Base-by-base conservation (phyloP, 2,113 vertebrate species). In the Campylomormyrus numenius region DNA sequence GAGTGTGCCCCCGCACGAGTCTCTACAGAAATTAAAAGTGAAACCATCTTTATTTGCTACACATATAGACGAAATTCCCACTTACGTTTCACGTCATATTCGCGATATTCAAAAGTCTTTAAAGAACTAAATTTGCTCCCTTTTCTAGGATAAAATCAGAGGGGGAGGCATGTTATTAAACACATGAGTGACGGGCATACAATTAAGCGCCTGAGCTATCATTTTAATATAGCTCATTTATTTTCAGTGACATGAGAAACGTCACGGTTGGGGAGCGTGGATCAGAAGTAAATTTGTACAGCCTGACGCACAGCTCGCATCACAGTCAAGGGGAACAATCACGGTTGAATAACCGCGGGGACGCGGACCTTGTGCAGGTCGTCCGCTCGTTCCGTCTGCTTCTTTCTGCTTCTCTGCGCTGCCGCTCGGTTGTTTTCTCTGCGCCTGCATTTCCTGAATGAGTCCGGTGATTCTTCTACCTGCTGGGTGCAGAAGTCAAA, bases 361-460 rank as follows among this genome's bases (percentile, higher is more conserved):
- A 80, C 17, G 42, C 17, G 39, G 35, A 98, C 97, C 96, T 97
- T 94, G 77, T 98, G 97, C 70, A 98, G 95, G 2, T 94, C 89
- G 0, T 98, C 97, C 0, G 97, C 97, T 90, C 94, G 95, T 91
- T 97, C 93, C 0, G 95, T 98, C 89, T 97, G 96, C 85, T 96
- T 97, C 89, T 89, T 95, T 42, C 97, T 94, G 90, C 96, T 97
- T 89, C 95, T 97, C 91, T 96, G 95, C 3, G 97, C 96, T 0
- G 97, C 95, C 0, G 92, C 92, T 42, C 95, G 92, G 94, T 97
- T 98, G 92, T 94, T 97, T 83, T 94, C 94, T n/a, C 92, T 93
- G 74, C 94, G 94, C 88, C 92, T 95, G 56, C 89, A 89, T 74
- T 90, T 91, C 2, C 89, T 93, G 3, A 89, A 46, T 2, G 11